phyloP scores from a whole-genome alignment of 2,113 vertebrate genomes.

The Rattus rattus region DNA sequence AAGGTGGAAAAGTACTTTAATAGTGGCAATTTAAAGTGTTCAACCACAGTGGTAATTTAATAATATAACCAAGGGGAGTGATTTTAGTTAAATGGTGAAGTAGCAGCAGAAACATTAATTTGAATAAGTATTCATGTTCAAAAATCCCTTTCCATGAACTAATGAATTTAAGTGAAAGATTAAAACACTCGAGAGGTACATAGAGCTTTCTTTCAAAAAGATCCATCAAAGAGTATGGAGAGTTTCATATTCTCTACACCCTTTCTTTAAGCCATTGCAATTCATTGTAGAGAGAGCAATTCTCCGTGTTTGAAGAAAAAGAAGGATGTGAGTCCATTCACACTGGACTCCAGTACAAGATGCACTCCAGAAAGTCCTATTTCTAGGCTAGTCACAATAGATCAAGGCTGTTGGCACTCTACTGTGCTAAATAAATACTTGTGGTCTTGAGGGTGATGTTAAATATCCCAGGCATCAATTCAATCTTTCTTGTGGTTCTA shows the following conservation, averaged over 20 bases:
- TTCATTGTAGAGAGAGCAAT: background rate
- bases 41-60: slow-evolving; percentile 24
- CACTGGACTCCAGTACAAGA: background rate
- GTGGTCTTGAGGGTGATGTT: background rate
- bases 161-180: background rate
- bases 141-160: background rate
- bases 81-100: background rate
- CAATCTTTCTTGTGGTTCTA: too few relatives aligned
- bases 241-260: background rate
- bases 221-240: background rate
- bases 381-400: background rate
- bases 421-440: background rate
- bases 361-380: background rate
- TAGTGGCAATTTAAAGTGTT: slow-evolving; percentile 14
- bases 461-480: background rate
- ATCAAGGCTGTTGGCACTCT: background rate
- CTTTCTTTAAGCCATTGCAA: background rate
- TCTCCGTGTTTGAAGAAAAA: background rate
- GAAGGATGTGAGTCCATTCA: background rate
- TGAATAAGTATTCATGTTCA: background rate
- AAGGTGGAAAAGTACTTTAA: slow-evolving; percentile 21
- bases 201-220: background rate
- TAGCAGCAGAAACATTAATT: background rate
- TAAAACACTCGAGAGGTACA: background rate
- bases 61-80: slow-evolving; percentile 6